These are phyloP conservation scores for Ariopsis seemanni DNA, from an alignment of 2,113 vertebrate species.

Conservation along the genomic window DNA sequence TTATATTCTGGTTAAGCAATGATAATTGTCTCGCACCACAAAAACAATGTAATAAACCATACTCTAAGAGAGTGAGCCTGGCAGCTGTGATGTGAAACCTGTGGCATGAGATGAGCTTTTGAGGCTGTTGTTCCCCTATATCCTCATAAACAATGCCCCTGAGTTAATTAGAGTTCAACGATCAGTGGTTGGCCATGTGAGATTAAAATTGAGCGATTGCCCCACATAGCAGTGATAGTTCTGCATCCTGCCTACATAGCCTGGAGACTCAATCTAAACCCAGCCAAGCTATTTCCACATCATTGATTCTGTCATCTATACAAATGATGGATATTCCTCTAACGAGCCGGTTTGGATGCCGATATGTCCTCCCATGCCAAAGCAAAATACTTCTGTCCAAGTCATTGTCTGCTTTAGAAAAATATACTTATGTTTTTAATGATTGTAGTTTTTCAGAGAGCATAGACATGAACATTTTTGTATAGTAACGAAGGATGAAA, in stretches of 20 bases:
- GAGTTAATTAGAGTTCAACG: slow-evolving; percentile 78
- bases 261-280: slow-evolving; percentile 77
- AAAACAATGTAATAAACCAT: slow-evolving; percentile 46
- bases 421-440: background rate
- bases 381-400: slow-evolving; percentile 23
- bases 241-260: slow-evolving; percentile 72
- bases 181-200: slow-evolving; percentile 72
- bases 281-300: slow-evolving; percentile 78
- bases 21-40: slow-evolving; percentile 57
- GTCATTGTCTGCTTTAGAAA: slow-evolving; percentile 9
- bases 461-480: background rate
- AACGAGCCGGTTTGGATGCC: slow-evolving; percentile 67
- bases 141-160: slow-evolving; percentile 68
- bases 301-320: slow-evolving; percentile 81
- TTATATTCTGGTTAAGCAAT: slow-evolving; percentile 55
- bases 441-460: background rate
- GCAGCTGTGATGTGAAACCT: slow-evolving; percentile 45
- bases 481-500: background rate
- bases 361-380: slow-evolving; percentile 52
- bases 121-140: slow-evolving; percentile 51
- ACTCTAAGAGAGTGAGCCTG: slow-evolving; percentile 3
- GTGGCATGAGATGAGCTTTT: slow-evolving; percentile 53
- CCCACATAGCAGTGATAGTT: slow-evolving; percentile 75
- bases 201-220: slow-evolving; percentile 80
- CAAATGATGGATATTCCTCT: slow-evolving; percentile 75